A percentile compares a stretch with the other conserved stretches of the same genome.
Conservation (phyloP, 2,113 vertebrate genomes). For the Marmota flaviventris region DNA sequence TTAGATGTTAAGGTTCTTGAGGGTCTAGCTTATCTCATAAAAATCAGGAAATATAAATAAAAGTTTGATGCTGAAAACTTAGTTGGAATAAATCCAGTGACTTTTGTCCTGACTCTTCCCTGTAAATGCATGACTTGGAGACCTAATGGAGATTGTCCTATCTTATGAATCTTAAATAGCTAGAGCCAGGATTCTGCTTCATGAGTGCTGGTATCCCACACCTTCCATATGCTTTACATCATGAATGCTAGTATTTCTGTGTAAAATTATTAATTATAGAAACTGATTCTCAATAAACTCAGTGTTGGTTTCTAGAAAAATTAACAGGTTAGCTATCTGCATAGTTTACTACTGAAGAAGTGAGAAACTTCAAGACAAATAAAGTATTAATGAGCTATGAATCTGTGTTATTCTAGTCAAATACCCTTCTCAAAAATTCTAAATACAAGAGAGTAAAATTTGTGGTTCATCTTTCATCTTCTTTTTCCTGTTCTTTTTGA, state of each 20-base stretch:
- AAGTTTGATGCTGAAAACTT: not conserved
- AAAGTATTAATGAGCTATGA: not conserved
- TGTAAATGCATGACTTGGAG: not conserved
- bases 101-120: not conserved
- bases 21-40: not conserved
- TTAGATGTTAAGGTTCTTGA: not conserved
- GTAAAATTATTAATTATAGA: not conserved
- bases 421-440: not conserved
- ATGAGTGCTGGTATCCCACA: no score
- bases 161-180: not conserved
- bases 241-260: not conserved
- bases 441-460: not conserved
- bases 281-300: not conserved
- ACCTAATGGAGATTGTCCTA: not conserved
- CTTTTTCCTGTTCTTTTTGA: not conserved
- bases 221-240: no score
- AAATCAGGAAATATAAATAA: not conserved
- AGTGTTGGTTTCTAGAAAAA: conserved; percentile 18
- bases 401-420: not conserved
- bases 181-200: not conserved
- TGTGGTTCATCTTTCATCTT: not conserved
- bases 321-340: not conserved
- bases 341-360: not conserved
- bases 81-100: not conserved
- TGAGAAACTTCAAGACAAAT: not conserved